Conservation (phyloP, 2,888 invertebrate species). For the Sinopyrophorus schimmeli region DNA sequence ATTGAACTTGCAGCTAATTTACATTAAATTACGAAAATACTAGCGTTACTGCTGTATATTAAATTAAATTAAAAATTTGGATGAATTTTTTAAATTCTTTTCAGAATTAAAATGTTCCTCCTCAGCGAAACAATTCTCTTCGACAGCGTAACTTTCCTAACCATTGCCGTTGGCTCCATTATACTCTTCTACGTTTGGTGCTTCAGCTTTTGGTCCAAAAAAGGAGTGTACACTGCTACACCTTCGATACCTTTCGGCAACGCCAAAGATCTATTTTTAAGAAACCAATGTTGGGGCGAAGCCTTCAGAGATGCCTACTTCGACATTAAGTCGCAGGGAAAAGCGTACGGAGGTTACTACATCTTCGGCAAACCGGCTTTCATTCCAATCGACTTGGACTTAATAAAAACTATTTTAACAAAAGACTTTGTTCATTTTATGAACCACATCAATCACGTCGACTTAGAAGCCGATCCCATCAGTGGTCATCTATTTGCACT, state of each 20-base stretch:
- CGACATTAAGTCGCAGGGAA: conserved; percentile 18
- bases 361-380: conserved; percentile 23
- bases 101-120: too few relatives aligned
- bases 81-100: too few relatives aligned
- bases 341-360: conserved; percentile 28
- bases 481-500: conserved; percentile 60
- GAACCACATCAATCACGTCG: conserved; percentile 61
- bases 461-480: conserved; percentile 60
- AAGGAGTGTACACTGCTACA: conserved; percentile 21
- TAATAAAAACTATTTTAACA: conserved; percentile 55
- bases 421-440: conserved; percentile 64
- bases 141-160: too few relatives aligned
- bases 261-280: conserved; percentile 16
- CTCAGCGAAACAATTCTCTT: too few relatives aligned
- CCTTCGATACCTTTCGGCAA: conserved; percentile 41
- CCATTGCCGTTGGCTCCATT: too few relatives aligned
- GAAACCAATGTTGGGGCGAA: conserved; percentile 22
- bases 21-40: too few relatives aligned
- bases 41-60: too few relatives aligned
- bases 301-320: conserved; percentile 16
- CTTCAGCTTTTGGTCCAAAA: conserved; percentile 30
- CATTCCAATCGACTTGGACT: conserved; percentile 26
- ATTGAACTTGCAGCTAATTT: too few relatives aligned
- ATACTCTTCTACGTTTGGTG: too few relatives aligned
- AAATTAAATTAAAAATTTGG: too few relatives aligned